These are phyloP conservation scores for Buphagus erythrorhynchus DNA, from an alignment of 2,797 vertebrate species.

Conservation along the genomic window DNA sequence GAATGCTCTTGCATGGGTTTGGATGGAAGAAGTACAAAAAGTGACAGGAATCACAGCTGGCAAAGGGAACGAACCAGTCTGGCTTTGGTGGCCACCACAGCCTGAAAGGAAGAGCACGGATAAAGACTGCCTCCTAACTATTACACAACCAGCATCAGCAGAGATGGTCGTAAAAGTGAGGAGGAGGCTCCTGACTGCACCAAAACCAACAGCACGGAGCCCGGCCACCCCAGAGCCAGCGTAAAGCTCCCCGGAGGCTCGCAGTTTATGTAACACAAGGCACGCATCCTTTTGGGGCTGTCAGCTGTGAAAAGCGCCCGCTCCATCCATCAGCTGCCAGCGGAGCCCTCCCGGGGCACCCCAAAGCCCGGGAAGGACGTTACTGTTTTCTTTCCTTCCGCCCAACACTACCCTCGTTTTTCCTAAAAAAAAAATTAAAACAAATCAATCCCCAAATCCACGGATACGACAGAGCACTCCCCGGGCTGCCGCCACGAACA, in stretches of 20 bases:
- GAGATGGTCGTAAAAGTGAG: neutral
- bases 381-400: neutral
- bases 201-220: neutral
- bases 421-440: neutral
- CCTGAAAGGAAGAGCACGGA: neutral
- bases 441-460: accelerated
- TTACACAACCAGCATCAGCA: neutral
- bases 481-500: neutral
- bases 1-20: neutral
- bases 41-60: neutral
- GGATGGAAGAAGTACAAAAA: neutral
- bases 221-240: neutral
- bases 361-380: neutral
- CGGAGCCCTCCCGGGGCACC: neutral
- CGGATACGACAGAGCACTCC: neutral
- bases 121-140: neutral
- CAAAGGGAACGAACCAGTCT: neutral
- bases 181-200: neutral
- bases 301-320: neutral
- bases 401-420: neutral
- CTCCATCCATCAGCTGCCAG: neutral
- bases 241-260: neutral
- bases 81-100: neutral
- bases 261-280: neutral
- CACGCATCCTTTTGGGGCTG: neutral